Base-by-base conservation (phyloP, 2,113 vertebrate genomes). In the Seriola dumerili region DNA sequence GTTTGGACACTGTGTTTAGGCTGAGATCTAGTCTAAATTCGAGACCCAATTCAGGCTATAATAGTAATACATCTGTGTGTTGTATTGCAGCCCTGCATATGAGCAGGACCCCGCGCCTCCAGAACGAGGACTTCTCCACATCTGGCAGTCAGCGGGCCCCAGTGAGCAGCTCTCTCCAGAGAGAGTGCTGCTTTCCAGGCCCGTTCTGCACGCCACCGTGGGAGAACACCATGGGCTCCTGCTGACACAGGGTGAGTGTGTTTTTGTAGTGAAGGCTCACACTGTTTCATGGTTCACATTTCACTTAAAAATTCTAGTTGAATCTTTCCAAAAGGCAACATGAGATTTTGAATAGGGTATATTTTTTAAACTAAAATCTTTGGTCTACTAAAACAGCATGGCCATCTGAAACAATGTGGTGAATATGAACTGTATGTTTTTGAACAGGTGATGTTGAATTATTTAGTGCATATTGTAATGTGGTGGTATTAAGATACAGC, bases 211-310 rank as follows among this genome's bases (percentile, higher is more conserved):
- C 76, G 96, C 96, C 34, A 95, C 97, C 32, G 95, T 99, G 50
- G 98, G 98, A 74, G 92, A 93, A 83, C 94, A 92, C 59, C 98
- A 99, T 85, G 97, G 97, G 8, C 87, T 99, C 62, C 95, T 99
- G 72, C 93, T 99, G 65, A 95, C 95, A 65, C 96, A 97, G 85
- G 97, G 98, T 99, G 95, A 78, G 88, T 42, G 29, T 64, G 32
- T 50, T 6, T 13, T 32, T 61, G 16, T 62, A 4, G 25, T 38
- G 4, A 34, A 4, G 32, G 21, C 38, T 81, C 23, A n/a, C 21
- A 19, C 14, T 25, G 23, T 29, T 17, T 21, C 32, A 9, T 34
- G 17, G 36, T 63, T 38, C 16, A 21, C 13, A 4, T 54, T 19
- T 57, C 36, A 29, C 29, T 29, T 32, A 17, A 25, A 17, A 46